Base-by-base conservation (phyloP, 2,797 vertebrate species). In the Streptopelia turtur region DNA sequence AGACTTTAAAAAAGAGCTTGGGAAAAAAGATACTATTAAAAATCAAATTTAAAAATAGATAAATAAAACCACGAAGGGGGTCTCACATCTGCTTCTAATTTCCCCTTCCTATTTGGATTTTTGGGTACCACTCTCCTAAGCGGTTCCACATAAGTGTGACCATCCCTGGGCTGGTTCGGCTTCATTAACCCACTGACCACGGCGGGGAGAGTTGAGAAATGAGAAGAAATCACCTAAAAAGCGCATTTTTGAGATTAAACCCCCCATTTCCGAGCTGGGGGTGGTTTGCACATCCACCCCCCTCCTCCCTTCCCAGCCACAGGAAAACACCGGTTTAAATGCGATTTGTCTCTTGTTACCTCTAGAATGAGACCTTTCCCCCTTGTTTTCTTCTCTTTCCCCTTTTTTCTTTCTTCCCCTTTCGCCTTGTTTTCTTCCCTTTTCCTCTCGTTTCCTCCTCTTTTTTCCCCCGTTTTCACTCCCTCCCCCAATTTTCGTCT, bases 401-500 rank as follows among this genome's bases (percentile, higher is more conserved):
- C 30, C 5, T 30, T 22, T 33, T 66, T n/a, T 43, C 60, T n/a
- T 16, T 7, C 3, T 39, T 21, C 16, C n/a, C 5, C 23, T 64
- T 35, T 27, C 23, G 8, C 35, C 11, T 22, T 11, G 31, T 37
- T 13, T 6, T 8, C 4, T 16, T 33, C 21, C 9, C 4, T 11
- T 33, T 27, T 33, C 10, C 9, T 9, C 6, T 5, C 4, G 1
- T 8, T 39, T 35, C 20, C 0, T 13, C 1, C 4, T 13, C 47
- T 13, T 13, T 50, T 50, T 14, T 12, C 23, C 22, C 49, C 23
- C 23, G 3, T 41, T 70, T 81, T 13, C 11, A 1, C 27, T 11
- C 49, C 11, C 47, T 22, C 10, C n/a, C n/a, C 53, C 81, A 85
- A 84, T 92, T 93, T 91, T 86, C 91, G 15, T 92, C 90, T 39